Evolutionary conservation across 2,797 vertebrate species (phyloP).

Genomic region (Atherinosoma microstoma): DNA sequence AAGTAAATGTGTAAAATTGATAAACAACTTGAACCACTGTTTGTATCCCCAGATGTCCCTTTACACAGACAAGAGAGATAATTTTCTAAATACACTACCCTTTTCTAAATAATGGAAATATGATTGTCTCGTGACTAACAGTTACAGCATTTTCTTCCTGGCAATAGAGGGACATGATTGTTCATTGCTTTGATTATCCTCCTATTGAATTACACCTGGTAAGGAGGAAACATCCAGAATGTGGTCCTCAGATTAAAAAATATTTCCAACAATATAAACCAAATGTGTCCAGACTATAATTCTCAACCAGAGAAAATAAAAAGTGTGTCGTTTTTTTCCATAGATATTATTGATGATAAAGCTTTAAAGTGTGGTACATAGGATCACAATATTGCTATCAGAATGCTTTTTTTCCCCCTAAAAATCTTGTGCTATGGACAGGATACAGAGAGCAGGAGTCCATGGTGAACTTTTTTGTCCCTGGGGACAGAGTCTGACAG

Average conservation of each 20-base stretch:
- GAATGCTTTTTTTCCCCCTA: neutral
- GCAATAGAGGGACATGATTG: slow-evolving; percentile 46
- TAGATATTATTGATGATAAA: neutral
- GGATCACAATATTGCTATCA: neutral
- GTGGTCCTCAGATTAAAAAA: slow-evolving; percentile 5
- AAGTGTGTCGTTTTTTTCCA: neutral
- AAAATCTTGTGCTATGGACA: too few species aligned
- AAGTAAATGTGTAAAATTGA: too few species aligned
- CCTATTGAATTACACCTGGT: slow-evolving; percentile 68
- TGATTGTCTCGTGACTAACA: neutral
- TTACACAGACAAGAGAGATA: too few species aligned
- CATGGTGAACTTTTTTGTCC: slow-evolving; percentile 8
- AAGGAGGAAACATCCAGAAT: slow-evolving; percentile 50
- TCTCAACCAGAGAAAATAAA: neutral
- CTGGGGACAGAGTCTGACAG: slow-evolving; percentile 11
- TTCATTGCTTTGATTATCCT: slow-evolving; percentile 76
- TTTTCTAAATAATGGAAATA: too few species aligned
- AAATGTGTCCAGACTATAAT: neutral
- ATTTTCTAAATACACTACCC: too few species aligned
- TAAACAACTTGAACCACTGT: too few species aligned
- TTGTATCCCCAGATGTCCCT: too few species aligned
- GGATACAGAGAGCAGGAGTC: neutral
- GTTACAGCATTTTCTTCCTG: slow-evolving; percentile 3
- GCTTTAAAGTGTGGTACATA: neutral
- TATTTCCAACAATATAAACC: slow-evolving; percentile 1